Conservation (phyloP, 2,888 invertebrate species). For the Nephrocerus scutellatus region DNA sequence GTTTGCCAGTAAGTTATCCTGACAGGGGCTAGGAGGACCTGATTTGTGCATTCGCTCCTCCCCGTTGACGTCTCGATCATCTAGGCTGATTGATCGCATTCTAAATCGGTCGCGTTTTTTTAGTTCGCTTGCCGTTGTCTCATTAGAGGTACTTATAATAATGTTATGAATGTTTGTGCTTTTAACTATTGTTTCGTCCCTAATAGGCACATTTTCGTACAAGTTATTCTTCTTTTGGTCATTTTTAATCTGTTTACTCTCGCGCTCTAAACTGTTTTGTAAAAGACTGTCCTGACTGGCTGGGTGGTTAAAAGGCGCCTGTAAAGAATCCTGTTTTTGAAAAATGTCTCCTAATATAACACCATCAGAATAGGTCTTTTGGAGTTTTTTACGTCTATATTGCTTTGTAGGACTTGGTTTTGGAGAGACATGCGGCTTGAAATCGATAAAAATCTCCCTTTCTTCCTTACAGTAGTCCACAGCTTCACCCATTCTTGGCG, state of each 20-base stretch:
- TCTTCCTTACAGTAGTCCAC: constrained; percentile 52
- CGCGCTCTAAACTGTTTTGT: too few relatives aligned
- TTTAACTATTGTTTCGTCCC: constrained; percentile 27
- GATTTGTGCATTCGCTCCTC: constrained; percentile 51
- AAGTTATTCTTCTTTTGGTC: constrained; percentile 29
- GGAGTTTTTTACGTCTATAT: constrained; percentile 61
- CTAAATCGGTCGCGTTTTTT: constrained; percentile 61
- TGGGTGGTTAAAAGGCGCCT: too few relatives aligned
- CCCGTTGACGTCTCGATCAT: constrained; percentile 51
- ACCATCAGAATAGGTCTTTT: constrained; percentile 69
- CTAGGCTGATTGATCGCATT: constrained; percentile 66
- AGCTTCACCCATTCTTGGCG: too few relatives aligned
- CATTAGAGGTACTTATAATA: too few relatives aligned
- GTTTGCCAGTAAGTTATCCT: constrained; percentile 54
- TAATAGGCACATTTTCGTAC: constrained; percentile 38
- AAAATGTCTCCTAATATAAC: constrained; percentile 51
- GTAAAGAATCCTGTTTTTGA: too few relatives aligned
- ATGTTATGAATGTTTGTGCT: too few relatives aligned
- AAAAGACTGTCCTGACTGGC: too few relatives aligned
- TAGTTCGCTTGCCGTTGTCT: constrained; percentile 23
- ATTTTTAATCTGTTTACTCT: too few relatives aligned
- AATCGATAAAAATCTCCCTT: constrained; percentile 79
- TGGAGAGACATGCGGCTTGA: constrained; percentile 68
- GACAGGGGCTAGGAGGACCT: constrained; percentile 59
- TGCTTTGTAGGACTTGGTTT: constrained; percentile 54